phyloP scores from a whole-genome alignment of 2,888 invertebrate species.

The Scaptodrosophila latifasciaeformis region DNA sequence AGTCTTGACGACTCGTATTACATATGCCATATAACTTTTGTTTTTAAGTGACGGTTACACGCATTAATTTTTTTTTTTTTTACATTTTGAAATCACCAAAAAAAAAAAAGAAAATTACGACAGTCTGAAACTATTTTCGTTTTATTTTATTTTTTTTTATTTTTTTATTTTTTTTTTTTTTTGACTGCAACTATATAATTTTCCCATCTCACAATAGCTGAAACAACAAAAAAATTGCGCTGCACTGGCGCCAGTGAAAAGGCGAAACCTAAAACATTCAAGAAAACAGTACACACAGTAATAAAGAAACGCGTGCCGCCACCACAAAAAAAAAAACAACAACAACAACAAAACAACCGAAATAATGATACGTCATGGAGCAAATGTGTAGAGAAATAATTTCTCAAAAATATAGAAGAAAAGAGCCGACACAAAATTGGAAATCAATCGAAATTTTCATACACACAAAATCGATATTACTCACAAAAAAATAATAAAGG shows the following conservation, averaged over 20 bases:
- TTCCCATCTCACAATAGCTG: slow-evolving; percentile 30
- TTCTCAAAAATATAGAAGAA: slow-evolving; percentile 13
- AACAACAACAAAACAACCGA: not conserved
- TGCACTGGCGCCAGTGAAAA: slow-evolving; percentile 8
- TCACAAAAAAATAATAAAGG: too few species aligned
- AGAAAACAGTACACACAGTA: not conserved
- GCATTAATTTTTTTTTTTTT: slow-evolving; percentile 21
- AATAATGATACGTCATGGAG: not conserved
- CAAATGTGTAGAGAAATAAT: slow-evolving; percentile 14
- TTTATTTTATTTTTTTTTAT: too few species aligned
- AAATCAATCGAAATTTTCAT: too few species aligned
- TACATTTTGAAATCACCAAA: slow-evolving; percentile 32
- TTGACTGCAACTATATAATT: slow-evolving; percentile 26
- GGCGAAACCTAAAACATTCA: not conserved
- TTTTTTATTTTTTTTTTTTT: too few species aligned
- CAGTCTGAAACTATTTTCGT: slow-evolving; percentile 23
- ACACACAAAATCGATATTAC: too few species aligned
- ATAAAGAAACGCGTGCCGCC: too few species aligned
- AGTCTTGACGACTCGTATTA: slow-evolving; percentile 37
- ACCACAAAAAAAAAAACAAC: too few species aligned
- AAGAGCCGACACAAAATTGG: too few species aligned
- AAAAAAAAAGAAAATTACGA: slow-evolving; percentile 31
- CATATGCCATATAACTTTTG: slow-evolving; percentile 37
- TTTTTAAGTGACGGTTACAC: not conserved
- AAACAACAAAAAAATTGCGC: slow-evolving; percentile 1